Base-by-base conservation (phyloP, 2,888 invertebrate genomes). In the Cybosia mesomella region DNA sequence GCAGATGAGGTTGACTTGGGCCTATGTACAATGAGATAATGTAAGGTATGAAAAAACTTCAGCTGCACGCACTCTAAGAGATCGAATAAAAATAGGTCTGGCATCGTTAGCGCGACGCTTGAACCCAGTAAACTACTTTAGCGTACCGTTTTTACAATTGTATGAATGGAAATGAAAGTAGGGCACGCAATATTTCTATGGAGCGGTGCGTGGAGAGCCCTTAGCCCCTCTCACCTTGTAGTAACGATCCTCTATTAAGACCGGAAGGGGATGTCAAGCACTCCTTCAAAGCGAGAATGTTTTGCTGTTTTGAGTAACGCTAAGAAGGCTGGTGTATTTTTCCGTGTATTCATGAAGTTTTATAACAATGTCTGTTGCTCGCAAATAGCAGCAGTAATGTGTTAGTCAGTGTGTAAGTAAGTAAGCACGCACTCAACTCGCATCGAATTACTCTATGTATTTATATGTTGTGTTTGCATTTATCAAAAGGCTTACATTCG, bases 111-210 rank as follows among this genome's bases (percentile, higher is more conserved):
- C 80, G 71, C 71, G 71, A 70, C 53, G 66, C 73, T 74, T 79
- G 79, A 77, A 79, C 82, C 70, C 79, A 83, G 80, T 82, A 79
- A 85, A 85, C 85, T 86, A 85, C 77, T 84, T 81, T 72, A 78
- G 39, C 74, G 63, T 62, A 66, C 60, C 67, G 76, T 82, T 78
- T 80, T 76, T 76, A 82, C 84, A 79, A 87, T 87, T 85, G 83
- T 87, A 77, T 84, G 87, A 87, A 87, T 83, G 75, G 70, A 83
- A 79, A 63, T 81, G 79, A 80, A 86, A 87, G 88, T 89, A 80
- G 90, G 90, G 86, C 90, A 91, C 90, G 89, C 89, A 88, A 77
- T 85, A 83, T 86, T 89, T 87, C 85, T 86, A 83, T 83, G 54
- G 34, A 34, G 22, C 53, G 74, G 82, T 88, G 88, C 89, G 89